phyloP scores from a whole-genome alignment of 2,797 vertebrate genomes.

The Sciurus carolinensis region DNA sequence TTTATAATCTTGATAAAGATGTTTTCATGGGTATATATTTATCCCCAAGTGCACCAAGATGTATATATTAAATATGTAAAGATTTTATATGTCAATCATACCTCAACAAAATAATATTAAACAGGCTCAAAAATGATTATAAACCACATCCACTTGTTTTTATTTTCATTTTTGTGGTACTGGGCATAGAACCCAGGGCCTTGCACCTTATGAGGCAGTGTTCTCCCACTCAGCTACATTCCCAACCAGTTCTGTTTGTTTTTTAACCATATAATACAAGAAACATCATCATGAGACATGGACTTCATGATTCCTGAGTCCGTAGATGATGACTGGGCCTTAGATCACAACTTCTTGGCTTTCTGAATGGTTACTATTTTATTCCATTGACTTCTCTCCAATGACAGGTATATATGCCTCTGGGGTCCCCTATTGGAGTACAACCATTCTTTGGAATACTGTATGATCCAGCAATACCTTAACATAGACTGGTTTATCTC shows the following conservation, averaged over 20 bases:
- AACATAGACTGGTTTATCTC: neutral
- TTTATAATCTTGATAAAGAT: neutral
- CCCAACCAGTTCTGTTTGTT: neutral
- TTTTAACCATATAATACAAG: conserved; percentile 19
- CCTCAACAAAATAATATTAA: conserved; percentile 10
- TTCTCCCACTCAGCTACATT: neutral
- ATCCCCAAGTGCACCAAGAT: neutral
- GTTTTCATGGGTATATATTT: neutral
- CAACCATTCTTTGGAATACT: neutral
- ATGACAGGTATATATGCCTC: neutral
- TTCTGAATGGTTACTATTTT: neutral
- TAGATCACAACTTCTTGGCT: neutral
- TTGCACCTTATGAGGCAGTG: neutral
- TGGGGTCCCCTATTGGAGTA: neutral
- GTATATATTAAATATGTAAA: neutral
- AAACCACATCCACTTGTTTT: conserved; percentile 84
- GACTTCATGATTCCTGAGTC: neutral
- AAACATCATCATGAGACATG: neutral
- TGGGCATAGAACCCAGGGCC: neutral
- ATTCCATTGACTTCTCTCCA: neutral
- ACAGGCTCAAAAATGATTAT: conserved; percentile 58
- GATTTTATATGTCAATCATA: neutral
- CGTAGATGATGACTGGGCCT: neutral
- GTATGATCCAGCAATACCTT: neutral
- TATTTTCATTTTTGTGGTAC: neutral